Evolutionary conservation across 2,797 vertebrate genomes (phyloP), one percentile per base, ranked within the genome.

Genomic region (Enteromius anoplus): DNA sequence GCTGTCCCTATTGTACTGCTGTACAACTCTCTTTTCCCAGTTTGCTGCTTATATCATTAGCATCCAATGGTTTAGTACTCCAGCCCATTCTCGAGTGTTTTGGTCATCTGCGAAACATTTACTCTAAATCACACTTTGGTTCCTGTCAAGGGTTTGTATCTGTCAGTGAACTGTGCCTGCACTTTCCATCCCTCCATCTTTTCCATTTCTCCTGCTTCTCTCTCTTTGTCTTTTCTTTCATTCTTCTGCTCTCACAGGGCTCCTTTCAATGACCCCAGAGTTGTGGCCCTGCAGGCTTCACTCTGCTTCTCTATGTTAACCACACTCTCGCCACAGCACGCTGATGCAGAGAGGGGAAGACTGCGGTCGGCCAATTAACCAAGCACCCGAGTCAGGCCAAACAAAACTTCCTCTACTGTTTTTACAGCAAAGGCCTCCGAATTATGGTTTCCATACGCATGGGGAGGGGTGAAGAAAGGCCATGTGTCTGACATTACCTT

Each of bases 341-440:
- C 89, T 91, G 91, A 90, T 93, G 91, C 92, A 71, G 80, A 87
- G 89, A 91, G 89, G 91, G 92, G 92, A 94, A 93, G 90, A 87
- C 92, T 93, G 93, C 88, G 93, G 93, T 94, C 77, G 84, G 92
- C 88, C 91, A 93, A 94, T 94, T 94, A 94, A 93, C 90, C 90
- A 80, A 90, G 90, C 90, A 81, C 85, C 88, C 23, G 85, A 75
- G 82, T 89, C 53, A 81, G 87, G 94, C 94, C 95, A 95, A 95
- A 89, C 89, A 94, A 93, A 94, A 95, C 94, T 94, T 95, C 94
- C 93, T 94, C 89, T 87, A 85, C 85, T 94, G 93, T 93, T 94
- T 93, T 94, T 92, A 92, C 89, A 92, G 93, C 89, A 90, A 88
- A 91, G 87, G 89, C 89, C 91, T 92, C 87, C 86, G 91, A 92